Base-by-base conservation (phyloP, 2,888 invertebrate genomes). In the Drosophila cyrtoloma region DNA sequence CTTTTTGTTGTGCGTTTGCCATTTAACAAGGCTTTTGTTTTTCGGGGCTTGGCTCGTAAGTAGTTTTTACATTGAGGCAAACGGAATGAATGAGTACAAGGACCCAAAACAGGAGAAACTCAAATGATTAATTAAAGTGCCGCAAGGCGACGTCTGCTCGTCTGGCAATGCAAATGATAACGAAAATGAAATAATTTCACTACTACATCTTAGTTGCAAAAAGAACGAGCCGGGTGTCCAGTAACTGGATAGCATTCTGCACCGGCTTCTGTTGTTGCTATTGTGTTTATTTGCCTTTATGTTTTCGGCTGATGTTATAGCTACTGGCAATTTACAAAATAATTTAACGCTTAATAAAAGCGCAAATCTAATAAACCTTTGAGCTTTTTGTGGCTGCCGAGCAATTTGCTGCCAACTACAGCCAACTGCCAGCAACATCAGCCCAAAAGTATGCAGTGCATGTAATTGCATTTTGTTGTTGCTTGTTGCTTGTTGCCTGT, bases 331-430 rank as follows among this genome's bases (percentile, higher is more conserved):
- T 90, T 87, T 87, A 69, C 87, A 65, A 90, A 90, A 87, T 87
- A 87, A 87, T 87, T 87, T 87, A 87, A 87, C 87, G 87, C 87
- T 87, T 87, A 87, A 87, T 87, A 89, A 87, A 89, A 81, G 87
- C 87, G 69, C 80, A 87, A 87, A 87, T 87, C 87, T 90, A 87
- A 87, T 87, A 87, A 87, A 87, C 87, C 87, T 87, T 90, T 87
- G 91, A 90, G 86, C 89, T 88, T 83, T 85, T 88, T 85, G 90
- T 65, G 90, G 90, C 77, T 81, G 73, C 65, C 65, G 51, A 81
- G 67, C 69, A 82, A 75, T 75, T 79, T 47, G 72, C 70, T 62
- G 74, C 71, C 89, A 77, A 69, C 64, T 50, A 50, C 55, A 37
- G 52, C 60, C 58, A 50, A 53, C 66, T 53, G 58, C 56, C 71